Base-by-base conservation (phyloP, 1,140 invertebrate species). In the Drosophila tristis region DNA sequence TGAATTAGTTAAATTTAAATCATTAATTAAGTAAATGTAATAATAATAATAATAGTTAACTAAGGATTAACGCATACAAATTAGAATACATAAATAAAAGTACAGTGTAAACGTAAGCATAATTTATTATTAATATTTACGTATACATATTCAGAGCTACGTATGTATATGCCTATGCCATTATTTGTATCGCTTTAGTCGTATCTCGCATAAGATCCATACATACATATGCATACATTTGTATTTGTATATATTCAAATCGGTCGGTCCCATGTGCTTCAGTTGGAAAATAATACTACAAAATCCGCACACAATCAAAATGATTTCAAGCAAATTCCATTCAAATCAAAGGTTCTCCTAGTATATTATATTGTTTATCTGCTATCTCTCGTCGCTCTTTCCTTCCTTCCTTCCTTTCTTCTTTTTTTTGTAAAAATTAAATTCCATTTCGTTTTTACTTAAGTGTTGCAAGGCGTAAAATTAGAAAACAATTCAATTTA, bases 401-500 rank as follows among this genome's bases (percentile, higher is more conserved):
- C n/a, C 50, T 62, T 55, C 35, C 1, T 16, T 16, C 1, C 16
- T 16, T 16, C 16, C 1, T 1, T 16, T 16, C 16, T 16, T 16
- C 1, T 20, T 53, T 56, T 79, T 66, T 66, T 60, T 67, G 50
- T 60, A 57, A 68, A 70, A 70, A 70, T 70, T 70, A 70, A 70
- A 70, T 70, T 70, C 66, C 73, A 66, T 74, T 63, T 59, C 58
- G 45, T 71, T 67, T 87, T 70, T 66, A 59, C 58, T 76, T 82
- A 70, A 74, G 62, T 74, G 78, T 89, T 80, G 68, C 67, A 79
- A 77, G 60, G 79, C 81, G 68, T 86, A 87, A 87, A 87, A 87
- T 87, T 87, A 87, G 84, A 87, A 87, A 87, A 87, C 82, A 87
- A 87, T 87, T 86, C 65, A 89, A 87, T 86, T 81, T 74, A 87